A percentile compares a stretch with the other conserved stretches of the same genome.
Conservation (phyloP, 2,113 vertebrate species). For the Talpa occidentalis region DNA sequence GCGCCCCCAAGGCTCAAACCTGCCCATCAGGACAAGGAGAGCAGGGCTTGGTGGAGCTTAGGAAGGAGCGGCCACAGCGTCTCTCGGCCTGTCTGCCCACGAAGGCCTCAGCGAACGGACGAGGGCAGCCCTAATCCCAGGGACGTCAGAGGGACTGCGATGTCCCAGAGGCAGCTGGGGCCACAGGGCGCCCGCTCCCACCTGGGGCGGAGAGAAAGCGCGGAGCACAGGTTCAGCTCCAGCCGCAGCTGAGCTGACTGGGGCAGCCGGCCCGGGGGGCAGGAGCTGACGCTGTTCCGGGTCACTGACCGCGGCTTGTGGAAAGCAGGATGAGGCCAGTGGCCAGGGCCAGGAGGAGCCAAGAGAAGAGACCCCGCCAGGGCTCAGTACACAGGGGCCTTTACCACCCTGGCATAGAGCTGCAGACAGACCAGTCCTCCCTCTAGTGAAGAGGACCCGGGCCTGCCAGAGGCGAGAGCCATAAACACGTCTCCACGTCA, state of each 20-base stretch:
- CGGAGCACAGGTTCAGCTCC: fast-evolving
- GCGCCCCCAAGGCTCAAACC: not conserved
- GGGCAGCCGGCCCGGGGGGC: too few species aligned
- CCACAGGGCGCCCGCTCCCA: not conserved
- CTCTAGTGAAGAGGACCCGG: too few species aligned
- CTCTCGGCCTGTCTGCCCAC: not conserved
- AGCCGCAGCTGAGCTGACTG: too few species aligned
- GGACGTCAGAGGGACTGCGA: fast-evolving
- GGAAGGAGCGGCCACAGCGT: not conserved
- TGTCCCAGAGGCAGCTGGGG: not conserved
- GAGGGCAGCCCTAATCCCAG: not conserved
- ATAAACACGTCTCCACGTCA: too few species aligned
- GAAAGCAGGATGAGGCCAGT: not conserved
- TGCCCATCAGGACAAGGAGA: not conserved
- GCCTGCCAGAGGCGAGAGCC: too few species aligned
- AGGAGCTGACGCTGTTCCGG: not conserved
- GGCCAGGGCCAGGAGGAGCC: too few species aligned
- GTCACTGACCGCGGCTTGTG: not conserved
- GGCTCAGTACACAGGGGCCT: too few species aligned
- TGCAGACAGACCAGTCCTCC: too few species aligned
- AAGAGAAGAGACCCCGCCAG: too few species aligned
- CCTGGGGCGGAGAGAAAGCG: not conserved
- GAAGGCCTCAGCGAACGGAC: not conserved
- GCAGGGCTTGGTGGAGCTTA: fast-evolving
- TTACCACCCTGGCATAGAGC: too few species aligned